Conservation (phyloP, 2,113 vertebrate genomes). For the Trochalopteron elliotii region DNA sequence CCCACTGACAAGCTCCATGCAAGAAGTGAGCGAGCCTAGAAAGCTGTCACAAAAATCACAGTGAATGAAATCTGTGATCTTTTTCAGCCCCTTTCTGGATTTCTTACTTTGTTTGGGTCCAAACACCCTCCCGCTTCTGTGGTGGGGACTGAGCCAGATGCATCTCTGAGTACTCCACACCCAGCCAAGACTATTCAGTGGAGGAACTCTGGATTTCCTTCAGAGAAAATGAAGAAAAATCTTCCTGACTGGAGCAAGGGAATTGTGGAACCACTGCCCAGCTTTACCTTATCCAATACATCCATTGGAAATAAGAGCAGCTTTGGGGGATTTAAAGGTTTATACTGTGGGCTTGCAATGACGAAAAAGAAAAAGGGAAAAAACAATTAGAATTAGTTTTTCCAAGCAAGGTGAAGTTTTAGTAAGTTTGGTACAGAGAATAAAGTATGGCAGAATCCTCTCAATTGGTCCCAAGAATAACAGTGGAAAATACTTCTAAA, state of each 20-base stretch:
- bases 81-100: not conserved
- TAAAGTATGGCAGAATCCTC: not conserved
- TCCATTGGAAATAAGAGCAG: rapidly evolving
- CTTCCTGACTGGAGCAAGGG: not conserved
- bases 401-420: not conserved
- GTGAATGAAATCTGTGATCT: not conserved
- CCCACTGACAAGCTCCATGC: not conserved
- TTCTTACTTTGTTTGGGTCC: not conserved
- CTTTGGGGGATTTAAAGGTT: not conserved
- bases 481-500: rapidly evolving
- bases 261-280: not conserved
- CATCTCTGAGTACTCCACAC: not conserved
- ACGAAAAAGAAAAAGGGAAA: not conserved
- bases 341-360: not conserved
- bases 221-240: not conserved
- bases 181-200: rapidly evolving
- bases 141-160: not conserved
- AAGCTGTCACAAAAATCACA: not conserved
- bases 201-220: not conserved
- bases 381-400: not conserved
- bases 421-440: not conserved
- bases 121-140: rapidly evolving
- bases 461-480: not conserved
- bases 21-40: not conserved
- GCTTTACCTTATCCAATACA: not conserved